phyloP scores from a whole-genome alignment of 2,888 invertebrate genomes.

The Ariolimax columbianus region DNA sequence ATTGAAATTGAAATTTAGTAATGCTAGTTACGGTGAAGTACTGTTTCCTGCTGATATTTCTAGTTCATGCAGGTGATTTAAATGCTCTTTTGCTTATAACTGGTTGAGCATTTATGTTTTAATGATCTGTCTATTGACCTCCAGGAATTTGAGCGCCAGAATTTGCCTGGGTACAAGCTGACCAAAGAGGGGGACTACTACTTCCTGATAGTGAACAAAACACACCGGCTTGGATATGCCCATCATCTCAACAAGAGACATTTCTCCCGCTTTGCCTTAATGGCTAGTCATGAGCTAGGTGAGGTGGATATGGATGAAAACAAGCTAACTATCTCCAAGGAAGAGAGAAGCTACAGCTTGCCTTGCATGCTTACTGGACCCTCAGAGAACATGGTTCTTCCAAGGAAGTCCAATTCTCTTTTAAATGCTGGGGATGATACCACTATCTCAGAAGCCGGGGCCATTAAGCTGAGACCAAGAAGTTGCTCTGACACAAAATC shows the following conservation, averaged over 20 bases:
- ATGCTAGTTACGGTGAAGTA: not conserved
- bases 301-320: constrained; percentile 25
- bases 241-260: constrained; percentile 64
- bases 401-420: not conserved
- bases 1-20: no score
- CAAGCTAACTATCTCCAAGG: constrained; percentile 38
- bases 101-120: not conserved
- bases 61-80: not conserved
- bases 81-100: not conserved
- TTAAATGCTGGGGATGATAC: constrained; percentile 20
- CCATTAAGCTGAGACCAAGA: constrained; percentile 49
- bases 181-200: constrained; percentile 82
- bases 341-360: constrained; percentile 58
- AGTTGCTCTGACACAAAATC: constrained; percentile 56
- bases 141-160: constrained; percentile 77
- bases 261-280: constrained; percentile 50
- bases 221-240: constrained; percentile 61
- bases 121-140: not conserved
- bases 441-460: constrained; percentile 31
- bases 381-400: not conserved
- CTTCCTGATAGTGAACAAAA: constrained; percentile 80
- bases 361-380: constrained; percentile 52
- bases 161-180: constrained; percentile 82
- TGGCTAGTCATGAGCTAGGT: constrained; percentile 6
- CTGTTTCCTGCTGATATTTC: not conserved